Conservation (phyloP, 2,113 vertebrate genomes). For the Elephas maximus region DNA sequence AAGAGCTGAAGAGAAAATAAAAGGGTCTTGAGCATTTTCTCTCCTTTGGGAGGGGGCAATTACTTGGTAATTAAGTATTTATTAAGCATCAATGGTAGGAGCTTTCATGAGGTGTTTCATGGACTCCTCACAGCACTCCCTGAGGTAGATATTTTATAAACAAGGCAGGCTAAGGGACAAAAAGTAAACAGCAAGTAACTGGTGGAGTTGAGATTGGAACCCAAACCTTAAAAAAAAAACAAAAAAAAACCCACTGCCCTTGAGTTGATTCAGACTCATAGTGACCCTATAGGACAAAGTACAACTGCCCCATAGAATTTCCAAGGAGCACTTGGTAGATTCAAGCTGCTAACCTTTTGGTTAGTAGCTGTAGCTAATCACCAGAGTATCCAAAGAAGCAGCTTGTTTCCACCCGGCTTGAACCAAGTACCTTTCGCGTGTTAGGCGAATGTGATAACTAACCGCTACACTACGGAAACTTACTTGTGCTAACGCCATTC, state of each 20-base stretch:
- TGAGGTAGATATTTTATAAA: neutral
- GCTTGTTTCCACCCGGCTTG: no score
- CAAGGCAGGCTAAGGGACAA: neutral
- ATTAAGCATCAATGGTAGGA: neutral
- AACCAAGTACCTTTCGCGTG: no score
- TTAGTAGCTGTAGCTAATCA: no score
- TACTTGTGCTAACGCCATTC: no score
- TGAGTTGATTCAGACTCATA: neutral
- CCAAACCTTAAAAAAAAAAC: no score
- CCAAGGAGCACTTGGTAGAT: no score
- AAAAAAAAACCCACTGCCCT: neutral
- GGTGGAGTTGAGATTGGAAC: neutral
- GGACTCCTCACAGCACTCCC: neutral
- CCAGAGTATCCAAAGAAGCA: no score
- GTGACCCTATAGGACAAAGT: no score
- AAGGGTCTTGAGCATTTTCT: accelerated
- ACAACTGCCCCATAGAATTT: no score
- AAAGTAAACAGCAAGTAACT: neutral
- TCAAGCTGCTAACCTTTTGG: no score
- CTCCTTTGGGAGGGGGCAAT: neutral
- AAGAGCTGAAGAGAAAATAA: neutral
- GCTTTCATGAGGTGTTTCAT: neutral
- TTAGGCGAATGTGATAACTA: no score
- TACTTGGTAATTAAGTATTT: neutral
- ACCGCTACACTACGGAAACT: no score